Evolutionary conservation across 1,140 invertebrate genomes (phyloP), one percentile per base, ranked within the genome.

Genomic region (Halictus rubicundus): DNA sequence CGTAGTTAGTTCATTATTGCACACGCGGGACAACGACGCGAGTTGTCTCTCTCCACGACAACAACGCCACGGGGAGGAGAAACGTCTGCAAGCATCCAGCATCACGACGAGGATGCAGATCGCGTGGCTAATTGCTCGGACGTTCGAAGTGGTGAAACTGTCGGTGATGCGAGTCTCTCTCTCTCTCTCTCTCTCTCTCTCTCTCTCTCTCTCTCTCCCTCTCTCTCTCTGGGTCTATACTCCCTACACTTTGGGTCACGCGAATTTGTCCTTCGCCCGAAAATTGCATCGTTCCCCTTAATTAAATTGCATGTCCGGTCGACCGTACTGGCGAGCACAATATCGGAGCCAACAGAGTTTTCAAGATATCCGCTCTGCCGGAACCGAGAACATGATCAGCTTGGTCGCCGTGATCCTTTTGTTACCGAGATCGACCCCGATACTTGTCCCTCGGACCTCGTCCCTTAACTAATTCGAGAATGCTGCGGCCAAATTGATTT

Each of bases 1-100:
- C 68, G 61, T 82, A 83, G 72, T 79, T 84, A 84, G 85, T 89
- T 90, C 88, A 88, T 90, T 91, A 91, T 88, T 88, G 78, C 74
- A 66, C 89, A 78, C 87, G 59, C 52, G 89, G 86, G 88, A 83
- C 68, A 37, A 52, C 42, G 72, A 68, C 64, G 32, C 74, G 39
- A 79, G 69, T 63, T 23, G 59, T 49, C 1, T 32, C 32, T 32
- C 32, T 32, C n/a, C n/a, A 3, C 32, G 32, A 3, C 32, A 1
- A 32, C 32, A 27, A 21, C 46, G 63, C 14, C 21, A 49, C 42
- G 10, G 42, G 68, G 19, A 19, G 68, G 19, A 19, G 23, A 23
- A 19, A 12, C 39, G 65, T 80, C 27, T 72, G 69, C 49, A 21
- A 19, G 49, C 49, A 21, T 32, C 66, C 57, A n/a, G 46, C 32